Conservation (phyloP, 2,888 invertebrate genomes). For the Agelastica alni region DNA sequence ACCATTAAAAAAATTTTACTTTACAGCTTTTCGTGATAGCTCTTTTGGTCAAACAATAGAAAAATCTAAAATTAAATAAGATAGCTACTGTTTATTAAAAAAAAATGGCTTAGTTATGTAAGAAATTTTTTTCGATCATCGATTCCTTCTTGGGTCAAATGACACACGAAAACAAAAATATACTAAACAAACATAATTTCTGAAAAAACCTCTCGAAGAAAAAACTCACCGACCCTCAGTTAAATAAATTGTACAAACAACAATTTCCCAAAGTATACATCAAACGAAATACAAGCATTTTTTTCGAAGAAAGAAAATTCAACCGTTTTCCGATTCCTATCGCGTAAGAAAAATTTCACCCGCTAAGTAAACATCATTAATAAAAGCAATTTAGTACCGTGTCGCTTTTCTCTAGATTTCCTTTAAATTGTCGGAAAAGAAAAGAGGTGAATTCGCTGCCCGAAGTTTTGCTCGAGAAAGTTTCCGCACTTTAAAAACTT, state of each 20-base stretch:
- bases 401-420: conserved; percentile 49
- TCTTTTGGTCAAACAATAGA: no score
- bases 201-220: conserved; percentile 14
- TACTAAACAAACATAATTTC: conserved; percentile 23
- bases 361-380: conserved; percentile 55
- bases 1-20: no score
- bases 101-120: no score
- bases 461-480: conserved; percentile 34
- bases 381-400: conserved; percentile 54
- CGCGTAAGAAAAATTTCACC: conserved; percentile 30
- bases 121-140: no score
- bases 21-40: no score
- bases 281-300: conserved; percentile 16
- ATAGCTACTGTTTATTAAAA: no score
- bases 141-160: conserved; percentile 9
- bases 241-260: conserved; percentile 25
- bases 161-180: conserved; percentile 20
- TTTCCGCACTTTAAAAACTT: conserved; percentile 45
- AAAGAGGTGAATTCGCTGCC: conserved; percentile 26
- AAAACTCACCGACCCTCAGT: conserved; percentile 13
- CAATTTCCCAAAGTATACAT: conserved; percentile 25
- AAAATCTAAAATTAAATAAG: no score
- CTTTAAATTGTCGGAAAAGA: conserved; percentile 47
- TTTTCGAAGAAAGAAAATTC: conserved; percentile 13
- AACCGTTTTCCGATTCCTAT: conserved; percentile 31